A percentile compares a stretch with the other conserved stretches of the same genome.
Evolutionary conservation across 2,888 invertebrate species (phyloP).

Genomic region (Pyrocoelia pectoralis): DNA sequence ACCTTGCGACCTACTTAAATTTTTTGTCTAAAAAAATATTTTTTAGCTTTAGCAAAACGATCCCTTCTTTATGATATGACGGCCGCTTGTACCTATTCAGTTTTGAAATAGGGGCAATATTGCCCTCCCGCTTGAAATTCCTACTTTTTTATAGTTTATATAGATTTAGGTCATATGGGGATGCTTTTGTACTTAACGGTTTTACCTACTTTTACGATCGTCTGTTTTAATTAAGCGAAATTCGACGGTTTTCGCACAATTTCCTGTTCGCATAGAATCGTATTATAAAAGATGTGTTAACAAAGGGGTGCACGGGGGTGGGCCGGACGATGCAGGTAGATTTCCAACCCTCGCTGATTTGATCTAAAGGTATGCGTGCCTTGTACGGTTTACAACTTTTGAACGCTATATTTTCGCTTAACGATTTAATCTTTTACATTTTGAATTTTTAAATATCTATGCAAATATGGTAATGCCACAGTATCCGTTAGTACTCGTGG

Average conservation of each 20-base stretch:
- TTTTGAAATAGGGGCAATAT: constrained; percentile 26
- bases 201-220: neutral
- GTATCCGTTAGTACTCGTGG: no score
- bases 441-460: no score
- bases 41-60: constrained; percentile 44
- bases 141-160: constrained; percentile 24
- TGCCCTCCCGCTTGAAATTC: constrained; percentile 22
- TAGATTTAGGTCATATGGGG: constrained; percentile 26
- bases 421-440: neutral
- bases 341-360: constrained; percentile 27
- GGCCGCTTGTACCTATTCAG: constrained; percentile 19
- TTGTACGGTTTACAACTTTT: neutral
- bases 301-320: constrained; percentile 26
- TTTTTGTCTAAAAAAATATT: constrained; percentile 48
- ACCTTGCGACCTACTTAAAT: constrained; percentile 50
- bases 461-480: no score
- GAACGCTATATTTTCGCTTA: neutral
- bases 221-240: neutral
- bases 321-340: constrained; percentile 29
- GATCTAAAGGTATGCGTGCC: constrained; percentile 1
- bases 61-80: constrained; percentile 36
- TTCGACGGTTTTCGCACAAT: constrained; percentile 1
- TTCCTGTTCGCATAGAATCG: neutral
- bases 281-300: no score
- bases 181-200: neutral